Evolutionary conservation across 2,888 invertebrate genomes (phyloP).

Genomic region (Hypolimnas misippus): DNA sequence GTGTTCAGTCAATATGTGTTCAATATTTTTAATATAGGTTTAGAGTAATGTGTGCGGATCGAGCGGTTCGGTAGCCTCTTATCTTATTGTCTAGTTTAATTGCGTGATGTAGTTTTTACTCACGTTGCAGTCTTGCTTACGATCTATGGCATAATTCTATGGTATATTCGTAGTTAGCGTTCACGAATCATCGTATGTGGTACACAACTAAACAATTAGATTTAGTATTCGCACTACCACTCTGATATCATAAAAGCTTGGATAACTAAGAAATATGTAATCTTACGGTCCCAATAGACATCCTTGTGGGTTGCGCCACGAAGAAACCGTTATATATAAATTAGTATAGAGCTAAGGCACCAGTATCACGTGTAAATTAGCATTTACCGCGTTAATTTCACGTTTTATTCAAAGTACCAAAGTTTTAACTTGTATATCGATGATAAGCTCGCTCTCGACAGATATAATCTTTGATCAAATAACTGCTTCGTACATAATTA

Average conservation of each 20-base stretch:
- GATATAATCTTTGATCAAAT: conserved; percentile 36
- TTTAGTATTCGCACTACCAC: conserved; percentile 6
- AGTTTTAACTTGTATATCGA: conserved; percentile 38
- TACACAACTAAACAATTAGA: background rate
- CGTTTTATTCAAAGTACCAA: conserved; percentile 37
- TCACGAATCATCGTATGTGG: conserved; percentile 14
- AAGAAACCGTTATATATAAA: conserved; percentile 23
- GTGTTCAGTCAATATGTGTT: conserved; percentile 78
- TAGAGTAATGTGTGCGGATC: conserved; percentile 43
- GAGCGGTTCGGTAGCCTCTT: conserved; percentile 40
- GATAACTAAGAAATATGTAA: conserved; percentile 21
- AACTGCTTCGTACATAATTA: conserved; percentile 40
- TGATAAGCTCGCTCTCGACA: conserved; percentile 37
- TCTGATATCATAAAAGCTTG: conserved; percentile 16
- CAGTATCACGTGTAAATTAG: conserved; percentile 27
- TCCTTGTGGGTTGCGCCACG: conserved; percentile 22
- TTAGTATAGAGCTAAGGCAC: conserved; percentile 24
- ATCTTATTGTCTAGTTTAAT: conserved; percentile 41
- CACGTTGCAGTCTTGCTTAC: conserved; percentile 34
- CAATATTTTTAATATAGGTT: conserved; percentile 62
- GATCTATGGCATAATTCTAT: conserved; percentile 28
- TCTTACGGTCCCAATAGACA: conserved; percentile 16
- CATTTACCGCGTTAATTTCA: conserved; percentile 29
- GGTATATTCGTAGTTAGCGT: conserved; percentile 26
- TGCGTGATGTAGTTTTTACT: conserved; percentile 37